These are phyloP conservation scores for Agapetus fuscipes DNA, from an alignment of 2,888 invertebrate genomes.

Conservation along the genomic window DNA sequence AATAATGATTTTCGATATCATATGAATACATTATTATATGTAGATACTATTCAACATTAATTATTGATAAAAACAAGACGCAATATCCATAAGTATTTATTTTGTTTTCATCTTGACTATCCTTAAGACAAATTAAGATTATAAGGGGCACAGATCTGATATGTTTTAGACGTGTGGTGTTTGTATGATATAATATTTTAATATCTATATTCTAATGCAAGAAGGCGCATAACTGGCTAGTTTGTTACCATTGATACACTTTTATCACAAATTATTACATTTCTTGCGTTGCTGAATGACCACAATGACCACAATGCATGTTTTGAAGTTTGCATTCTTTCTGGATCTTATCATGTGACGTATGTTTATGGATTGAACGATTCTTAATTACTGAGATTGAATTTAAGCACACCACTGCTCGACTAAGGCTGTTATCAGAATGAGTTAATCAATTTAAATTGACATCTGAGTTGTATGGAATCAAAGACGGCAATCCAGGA, in stretches of 20 bases:
- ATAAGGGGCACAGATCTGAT: constrained; percentile 73
- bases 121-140: constrained; percentile 30
- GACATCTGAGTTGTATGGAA: too few species aligned
- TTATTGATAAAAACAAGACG: constrained; percentile 22
- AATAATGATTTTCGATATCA: background rate
- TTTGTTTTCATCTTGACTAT: constrained; percentile 31
- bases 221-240: constrained; percentile 42
- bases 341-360: too few species aligned
- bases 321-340: too few species aligned
- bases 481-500: too few species aligned
- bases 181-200: constrained; percentile 44
- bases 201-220: constrained; percentile 43
- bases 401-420: too few species aligned
- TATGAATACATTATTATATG: constrained; percentile 3
- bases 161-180: constrained; percentile 65
- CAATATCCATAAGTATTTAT: constrained; percentile 22
- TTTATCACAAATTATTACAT: constrained; percentile 22
- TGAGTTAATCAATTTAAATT: too few species aligned
- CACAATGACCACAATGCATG: too few species aligned
- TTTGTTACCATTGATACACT: constrained; percentile 20
- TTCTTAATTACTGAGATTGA: too few species aligned
- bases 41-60: constrained; percentile 20
- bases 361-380: too few species aligned
- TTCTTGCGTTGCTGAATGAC: constrained; percentile 18
- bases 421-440: too few species aligned